Conservation (phyloP, 2,888 invertebrate genomes). For the Thelaira solivaga region DNA sequence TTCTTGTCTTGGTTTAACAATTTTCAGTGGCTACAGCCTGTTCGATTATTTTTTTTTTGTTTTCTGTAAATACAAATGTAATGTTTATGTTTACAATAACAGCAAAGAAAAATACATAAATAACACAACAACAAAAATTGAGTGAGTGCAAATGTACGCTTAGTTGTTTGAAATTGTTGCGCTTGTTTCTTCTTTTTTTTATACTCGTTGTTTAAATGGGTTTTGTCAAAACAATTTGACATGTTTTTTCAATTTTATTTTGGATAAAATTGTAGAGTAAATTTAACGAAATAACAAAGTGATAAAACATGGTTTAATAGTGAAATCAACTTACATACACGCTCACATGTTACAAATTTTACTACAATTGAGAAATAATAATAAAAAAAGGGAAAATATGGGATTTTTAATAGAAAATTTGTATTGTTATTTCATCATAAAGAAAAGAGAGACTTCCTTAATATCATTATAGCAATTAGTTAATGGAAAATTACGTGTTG, state of each 20-base stretch:
- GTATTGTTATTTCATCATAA: slow-evolving; percentile 40
- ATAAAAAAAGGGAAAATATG: slow-evolving; percentile 20
- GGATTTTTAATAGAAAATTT: slow-evolving; percentile 19
- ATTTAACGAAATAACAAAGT: slow-evolving; percentile 59
- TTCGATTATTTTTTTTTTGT: slow-evolving; percentile 1
- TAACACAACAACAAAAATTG: slow-evolving; percentile 26
- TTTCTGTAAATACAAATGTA: slow-evolving; percentile 30
- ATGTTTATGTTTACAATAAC: slow-evolving; percentile 40
- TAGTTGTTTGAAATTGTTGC: slow-evolving; percentile 37
- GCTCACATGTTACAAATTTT: slow-evolving; percentile 12
- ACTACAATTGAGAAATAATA: slow-evolving; percentile 32
- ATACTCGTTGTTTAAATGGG: slow-evolving; percentile 39
- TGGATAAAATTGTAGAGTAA: slow-evolving; percentile 52
- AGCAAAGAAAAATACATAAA: slow-evolving; percentile 14
- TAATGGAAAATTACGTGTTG: slow-evolving; percentile 52
- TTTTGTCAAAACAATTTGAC: slow-evolving; percentile 61
- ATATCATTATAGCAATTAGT: slow-evolving; percentile 51
- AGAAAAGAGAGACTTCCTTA: slow-evolving; percentile 12
- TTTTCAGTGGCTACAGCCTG: too few species aligned
- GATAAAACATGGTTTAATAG: slow-evolving; percentile 39
- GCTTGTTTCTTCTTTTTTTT: neutral
- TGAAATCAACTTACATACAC: neutral
- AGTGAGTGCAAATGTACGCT: slow-evolving; percentile 43
- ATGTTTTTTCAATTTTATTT: slow-evolving; percentile 51
- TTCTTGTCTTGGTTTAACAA: too few species aligned